Percentiles rank a stretch among this genome's conserved stretches.
phyloP scores from a whole-genome alignment of 1,140 invertebrate genomes.

The Drosophila miranda region DNA sequence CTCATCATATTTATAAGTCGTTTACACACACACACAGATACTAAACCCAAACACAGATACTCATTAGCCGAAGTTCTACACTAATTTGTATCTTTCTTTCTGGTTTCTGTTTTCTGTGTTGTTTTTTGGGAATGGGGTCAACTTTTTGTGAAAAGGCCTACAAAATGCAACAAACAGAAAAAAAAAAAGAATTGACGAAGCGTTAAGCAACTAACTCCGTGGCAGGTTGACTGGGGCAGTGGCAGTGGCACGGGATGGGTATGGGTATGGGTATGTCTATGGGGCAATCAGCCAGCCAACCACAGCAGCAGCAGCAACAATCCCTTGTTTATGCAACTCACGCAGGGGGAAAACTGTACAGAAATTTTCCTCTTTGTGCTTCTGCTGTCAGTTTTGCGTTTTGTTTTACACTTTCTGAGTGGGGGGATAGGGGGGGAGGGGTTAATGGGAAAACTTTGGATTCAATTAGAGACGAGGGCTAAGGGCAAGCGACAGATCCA shows the following conservation, averaged over 20 bases:
- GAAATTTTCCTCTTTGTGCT: constrained; percentile 46
- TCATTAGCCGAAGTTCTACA: constrained; percentile 63
- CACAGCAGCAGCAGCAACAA: constrained; percentile 35
- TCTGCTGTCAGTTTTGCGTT: constrained; percentile 48
- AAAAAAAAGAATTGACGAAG: constrained; percentile 67
- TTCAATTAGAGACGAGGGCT: constrained; percentile 53
- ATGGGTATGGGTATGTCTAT: constrained; percentile 5
- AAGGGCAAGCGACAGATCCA: constrained; percentile 31
- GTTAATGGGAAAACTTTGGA: constrained; percentile 53
- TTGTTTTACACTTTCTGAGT: constrained; percentile 31
- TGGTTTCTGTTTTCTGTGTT: background rate
- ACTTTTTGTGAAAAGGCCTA: constrained; percentile 44
- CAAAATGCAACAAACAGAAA: constrained; percentile 31
- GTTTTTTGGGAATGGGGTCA: constrained; percentile 60
- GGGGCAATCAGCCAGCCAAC: constrained; percentile 63
- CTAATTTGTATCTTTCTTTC: constrained; percentile 50
- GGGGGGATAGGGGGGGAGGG: constrained; percentile 4
- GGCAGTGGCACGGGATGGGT: no score
- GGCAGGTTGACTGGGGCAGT: constrained; percentile 18
- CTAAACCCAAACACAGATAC: constrained; percentile 14
- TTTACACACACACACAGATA: constrained; percentile 12
- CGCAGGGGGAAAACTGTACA: constrained; percentile 59
- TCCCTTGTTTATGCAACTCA: constrained; percentile 69
- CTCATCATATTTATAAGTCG: constrained; percentile 53
- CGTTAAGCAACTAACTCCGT: constrained; percentile 60